phyloP scores from a whole-genome alignment of 35 echinoderm and acorn worm genomes.

The Ophioderma brevispina region DNA sequence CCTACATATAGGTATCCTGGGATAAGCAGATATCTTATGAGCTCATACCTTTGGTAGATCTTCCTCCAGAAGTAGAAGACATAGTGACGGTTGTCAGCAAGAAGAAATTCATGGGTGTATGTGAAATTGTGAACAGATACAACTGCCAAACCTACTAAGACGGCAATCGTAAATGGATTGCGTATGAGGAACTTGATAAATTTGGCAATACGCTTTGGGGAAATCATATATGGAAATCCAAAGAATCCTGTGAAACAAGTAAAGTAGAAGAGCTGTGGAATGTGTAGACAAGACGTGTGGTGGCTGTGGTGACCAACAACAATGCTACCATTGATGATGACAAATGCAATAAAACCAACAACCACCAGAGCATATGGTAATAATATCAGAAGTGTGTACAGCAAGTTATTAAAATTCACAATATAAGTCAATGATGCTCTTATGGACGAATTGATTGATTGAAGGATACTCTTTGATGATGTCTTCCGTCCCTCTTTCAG shows the following conservation, averaged over 20 bases:
- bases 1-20: slow-evolving; percentile 78
- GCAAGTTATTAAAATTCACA: slow-evolving; percentile 50
- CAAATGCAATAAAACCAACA: slow-evolving; percentile 67
- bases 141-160: slow-evolving; percentile 32
- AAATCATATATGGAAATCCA: slow-evolving; percentile 56
- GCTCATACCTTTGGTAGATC: slow-evolving; percentile 61
- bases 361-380: slow-evolving; percentile 76
- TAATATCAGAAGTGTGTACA: slow-evolving; percentile 32
- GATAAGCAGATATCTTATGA: slow-evolving; percentile 60
- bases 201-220: slow-evolving; percentile 16
- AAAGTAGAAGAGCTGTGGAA: slow-evolving; percentile 97
- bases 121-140: slow-evolving; percentile 64
- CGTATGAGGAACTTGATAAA: slow-evolving; percentile 59
- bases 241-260: slow-evolving; percentile 64
- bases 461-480: slow-evolving; percentile 24
- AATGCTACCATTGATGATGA: slow-evolving; percentile 84
- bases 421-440: slow-evolving; percentile 49
- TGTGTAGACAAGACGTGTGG: slow-evolving; percentile 74
- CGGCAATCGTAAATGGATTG: slow-evolving; percentile 38
- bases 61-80: slow-evolving; percentile 91
- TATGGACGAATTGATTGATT: slow-evolving; percentile 30
- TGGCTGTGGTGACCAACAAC: slow-evolving; percentile 81
- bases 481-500: slow-evolving; percentile 50
- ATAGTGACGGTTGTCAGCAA: slow-evolving; percentile 94
- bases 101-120: slow-evolving; percentile 83